Evolutionary conservation across 2,113 vertebrate genomes (phyloP), one percentile per base, ranked within the genome.

Genomic region (Rissa tridactyla): DNA sequence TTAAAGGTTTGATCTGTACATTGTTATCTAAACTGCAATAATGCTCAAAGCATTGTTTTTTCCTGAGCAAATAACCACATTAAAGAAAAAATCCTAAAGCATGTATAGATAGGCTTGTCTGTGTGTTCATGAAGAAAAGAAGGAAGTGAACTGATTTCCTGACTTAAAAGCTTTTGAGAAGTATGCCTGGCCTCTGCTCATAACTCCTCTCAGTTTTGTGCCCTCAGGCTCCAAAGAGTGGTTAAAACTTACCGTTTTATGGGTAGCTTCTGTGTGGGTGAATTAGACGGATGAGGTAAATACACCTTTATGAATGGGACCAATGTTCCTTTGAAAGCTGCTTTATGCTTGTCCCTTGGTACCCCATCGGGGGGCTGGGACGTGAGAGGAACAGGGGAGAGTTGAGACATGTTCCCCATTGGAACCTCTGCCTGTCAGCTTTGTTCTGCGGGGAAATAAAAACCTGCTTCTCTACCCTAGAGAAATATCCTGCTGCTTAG

Each of bases 111-210:
- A 20, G 29, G 15, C 68, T 86, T 91, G 15, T 11, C 38, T 79
- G 34, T 72, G 46, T 4, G 3, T 42, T 80, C 2, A 6, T 64
- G 77, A 92, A 94, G 94, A 94, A 94, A 89, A 82, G 83, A 62
- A 82, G 91, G 95, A 97, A 95, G 58, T 73, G 66, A 95, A 89
- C 61, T 4, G 15, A 72, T 88, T 94, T 95, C 95, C 95, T 96
- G 88, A 57, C 83, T 68, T 81, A 30, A 94, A 92, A 96, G 57
- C 90, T 87, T 95, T 75, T 68, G 40, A 64, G 76, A 79, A 75
- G 27, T 66, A 44, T 85, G 70, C 62, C 38, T 91, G 73, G 40
- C n/a, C 77, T 89, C 86, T 88, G 79, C 58, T 82, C 29, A 22
- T 32, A 76, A 1, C 30, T 64, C 30, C 19, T 55, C n/a, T 92